A percentile compares a stretch with the other conserved stretches of the same genome.
These are phyloP conservation scores for Caenorhabditis drosophilae DNA, from an alignment of 2,888 invertebrate genomes.

Conservation along the genomic window DNA sequence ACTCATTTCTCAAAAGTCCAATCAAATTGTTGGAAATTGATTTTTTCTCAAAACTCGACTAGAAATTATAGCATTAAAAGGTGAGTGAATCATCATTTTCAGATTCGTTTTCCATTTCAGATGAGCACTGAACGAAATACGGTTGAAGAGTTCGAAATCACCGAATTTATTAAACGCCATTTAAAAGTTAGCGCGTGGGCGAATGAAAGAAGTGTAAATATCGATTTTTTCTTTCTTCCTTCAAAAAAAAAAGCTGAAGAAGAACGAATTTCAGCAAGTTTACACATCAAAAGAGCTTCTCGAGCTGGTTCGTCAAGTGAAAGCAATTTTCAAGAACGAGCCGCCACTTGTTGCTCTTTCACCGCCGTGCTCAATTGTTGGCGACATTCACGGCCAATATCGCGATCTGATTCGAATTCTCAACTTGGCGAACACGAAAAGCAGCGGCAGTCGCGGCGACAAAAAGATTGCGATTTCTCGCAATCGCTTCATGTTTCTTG, in stretches of 20 bases:
- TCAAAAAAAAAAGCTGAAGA: neutral
- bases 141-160: neutral
- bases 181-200: slow-evolving; percentile 1
- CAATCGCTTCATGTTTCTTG: slow-evolving; percentile 28
- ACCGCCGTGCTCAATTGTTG: slow-evolving; percentile 30
- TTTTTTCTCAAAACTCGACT: too few relatives aligned
- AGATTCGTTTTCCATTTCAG: too few relatives aligned
- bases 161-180: slow-evolving; percentile 1
- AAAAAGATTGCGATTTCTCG: slow-evolving; percentile 2
- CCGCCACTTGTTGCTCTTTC: slow-evolving; percentile 12
- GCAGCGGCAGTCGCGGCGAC: neutral
- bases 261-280: slow-evolving; percentile 11
- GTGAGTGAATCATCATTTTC: too few relatives aligned
- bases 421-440: neutral
- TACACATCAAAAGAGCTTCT: slow-evolving; percentile 14
- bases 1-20: too few relatives aligned
- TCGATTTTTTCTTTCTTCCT: neutral
- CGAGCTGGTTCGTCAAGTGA: slow-evolving; percentile 3
- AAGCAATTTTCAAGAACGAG: slow-evolving; percentile 11
- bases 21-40: too few relatives aligned
- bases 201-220: slow-evolving; percentile 1
- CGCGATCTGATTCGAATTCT: slow-evolving; percentile 24
- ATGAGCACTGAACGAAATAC: neutral
- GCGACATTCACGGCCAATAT: slow-evolving; percentile 40
- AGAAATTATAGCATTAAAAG: too few relatives aligned